phyloP scores from a whole-genome alignment of 64 coral and sea anemone genomes.

The Hydrozoanthus tunicans region DNA sequence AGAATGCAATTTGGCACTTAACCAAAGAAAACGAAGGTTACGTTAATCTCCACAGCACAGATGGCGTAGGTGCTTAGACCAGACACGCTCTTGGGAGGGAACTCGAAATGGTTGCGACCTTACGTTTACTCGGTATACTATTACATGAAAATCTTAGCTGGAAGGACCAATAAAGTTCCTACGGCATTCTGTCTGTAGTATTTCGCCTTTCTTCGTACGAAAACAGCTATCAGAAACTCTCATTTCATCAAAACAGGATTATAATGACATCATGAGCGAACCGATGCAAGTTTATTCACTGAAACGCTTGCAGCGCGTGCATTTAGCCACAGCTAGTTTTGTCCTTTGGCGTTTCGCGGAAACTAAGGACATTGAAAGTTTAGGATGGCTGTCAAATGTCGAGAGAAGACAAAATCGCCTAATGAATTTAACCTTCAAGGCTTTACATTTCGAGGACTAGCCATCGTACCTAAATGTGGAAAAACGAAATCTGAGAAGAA shows the following conservation, averaged over 20 bases:
- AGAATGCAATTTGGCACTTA: conserved; percentile 1
- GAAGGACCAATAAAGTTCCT: no score
- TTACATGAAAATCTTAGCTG: no score
- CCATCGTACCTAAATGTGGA: no score
- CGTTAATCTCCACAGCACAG: neutral
- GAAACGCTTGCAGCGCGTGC: conserved; percentile 24
- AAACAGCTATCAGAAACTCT: neutral
- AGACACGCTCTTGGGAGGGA: no score
- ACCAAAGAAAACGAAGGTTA: conserved; percentile 2
- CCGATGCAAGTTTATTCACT: conserved; percentile 8
- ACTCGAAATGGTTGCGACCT: no score
- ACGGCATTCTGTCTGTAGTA: neutral
- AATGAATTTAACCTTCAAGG: no score
- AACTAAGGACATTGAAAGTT: neutral
- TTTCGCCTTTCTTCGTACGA: neutral
- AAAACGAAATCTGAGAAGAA: no score
- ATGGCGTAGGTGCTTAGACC: neutral
- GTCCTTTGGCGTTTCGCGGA: neutral
- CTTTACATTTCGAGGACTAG: no score
- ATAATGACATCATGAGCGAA: conserved; percentile 20
- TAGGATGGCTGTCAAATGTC: neutral
- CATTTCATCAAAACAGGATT: conserved; percentile 1
- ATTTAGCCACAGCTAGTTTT: conserved; percentile 14
- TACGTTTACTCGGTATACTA: no score
- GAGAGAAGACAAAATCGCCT: neutral